Base-by-base conservation (phyloP, 1,140 invertebrate genomes). In the Aleiodes sp. region DNA sequence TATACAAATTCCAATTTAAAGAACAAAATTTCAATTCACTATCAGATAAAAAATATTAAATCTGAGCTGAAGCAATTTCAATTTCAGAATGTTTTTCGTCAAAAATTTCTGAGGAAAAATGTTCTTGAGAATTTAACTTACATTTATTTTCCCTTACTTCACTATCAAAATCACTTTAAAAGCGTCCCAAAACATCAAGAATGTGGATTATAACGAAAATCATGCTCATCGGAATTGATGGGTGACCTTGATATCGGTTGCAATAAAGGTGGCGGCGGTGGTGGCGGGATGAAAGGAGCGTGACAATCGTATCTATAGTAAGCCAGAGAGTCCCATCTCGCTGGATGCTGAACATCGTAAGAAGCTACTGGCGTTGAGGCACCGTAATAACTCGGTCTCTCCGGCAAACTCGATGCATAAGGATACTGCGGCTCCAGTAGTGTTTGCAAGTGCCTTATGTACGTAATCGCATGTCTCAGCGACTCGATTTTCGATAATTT, bases 401-500 rank as follows among this genome's bases (percentile, higher is more conserved):
- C 80, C 8, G 80, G 68, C 12, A 79, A 68, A 31, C 60, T 72
- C n/a, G 24, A 26, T 10, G 29, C 19, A 39, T 63, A 63, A 8
- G 46, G 68, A 64, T 81, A 82, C 57, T 82, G 80, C 0, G 85
- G 82, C 19, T 89, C 85, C 41, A 92, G 77, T 65, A 92, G 81
- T 61, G 88, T 88, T 75, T 94, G 92, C 65, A 94, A 85, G 75
- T 94, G 91, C 63, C 91, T 87, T 67, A 95, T 94, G 79, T 94
- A 94, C 46, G 90, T 91, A 69, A 95, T 95, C 14, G 93, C 93
- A 83, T 86, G 94, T 89, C 93, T 89, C 1, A 95, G 84, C 26
- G 92, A 94, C 79, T 96, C 94, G 67, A 96, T 95, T 84, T 96
- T 95, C 1, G 93, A 94, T 71, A 95, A 89, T 81, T 95, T 95